Conservation (phyloP, 2,888 invertebrate species). For the Hirudinaria manillensis region DNA sequence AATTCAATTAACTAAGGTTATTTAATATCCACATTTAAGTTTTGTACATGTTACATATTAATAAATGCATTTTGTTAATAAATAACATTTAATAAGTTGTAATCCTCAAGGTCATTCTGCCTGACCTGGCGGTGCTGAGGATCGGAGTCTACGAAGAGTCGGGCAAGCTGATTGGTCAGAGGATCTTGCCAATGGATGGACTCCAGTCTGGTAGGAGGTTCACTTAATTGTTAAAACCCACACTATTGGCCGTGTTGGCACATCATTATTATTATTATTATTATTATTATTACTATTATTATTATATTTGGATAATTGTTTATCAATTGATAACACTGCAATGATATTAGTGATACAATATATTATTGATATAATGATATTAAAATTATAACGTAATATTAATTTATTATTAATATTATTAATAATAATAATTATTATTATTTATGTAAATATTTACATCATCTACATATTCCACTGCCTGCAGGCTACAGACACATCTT, state of each 20-base stretch:
- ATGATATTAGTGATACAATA: background rate
- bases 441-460: background rate
- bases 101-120: conserved; percentile 74
- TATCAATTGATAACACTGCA: too few species aligned
- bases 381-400: background rate
- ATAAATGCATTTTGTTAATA: too few species aligned
- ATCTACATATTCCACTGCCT: background rate
- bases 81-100: background rate
- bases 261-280: background rate
- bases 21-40: too few species aligned
- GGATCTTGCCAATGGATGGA: conserved; percentile 94
- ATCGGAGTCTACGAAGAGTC: conserved; percentile 98
- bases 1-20: too few species aligned
- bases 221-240: background rate
- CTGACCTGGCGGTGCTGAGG: conserved; percentile 92
- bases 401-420: too few species aligned
- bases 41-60: too few species aligned
- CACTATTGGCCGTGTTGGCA: background rate
- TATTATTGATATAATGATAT: background rate
- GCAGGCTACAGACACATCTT: conserved; percentile 92
- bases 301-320: too few species aligned
- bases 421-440: too few species aligned
- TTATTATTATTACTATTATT: background rate
- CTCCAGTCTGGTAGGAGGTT: conserved; percentile 67
- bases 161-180: conserved; percentile 88